Conservation (phyloP, 2,113 vertebrate species). For the Phasianus colchicus region DNA sequence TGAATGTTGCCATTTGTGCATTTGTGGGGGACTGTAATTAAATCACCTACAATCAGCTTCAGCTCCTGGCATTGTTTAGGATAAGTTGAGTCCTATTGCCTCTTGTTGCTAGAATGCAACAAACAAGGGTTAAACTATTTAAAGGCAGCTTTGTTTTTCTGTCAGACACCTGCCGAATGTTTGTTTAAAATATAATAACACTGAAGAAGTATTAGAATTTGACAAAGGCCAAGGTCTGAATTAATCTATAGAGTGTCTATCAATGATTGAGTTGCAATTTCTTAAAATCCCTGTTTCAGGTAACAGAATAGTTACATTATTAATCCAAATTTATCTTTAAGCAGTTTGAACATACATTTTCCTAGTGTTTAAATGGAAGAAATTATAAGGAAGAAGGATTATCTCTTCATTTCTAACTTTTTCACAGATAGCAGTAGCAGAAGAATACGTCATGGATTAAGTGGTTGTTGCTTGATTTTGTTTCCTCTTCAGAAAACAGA, state of each 20-base stretch:
- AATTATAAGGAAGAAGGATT: background rate
- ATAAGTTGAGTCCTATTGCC: slow-evolving; percentile 38
- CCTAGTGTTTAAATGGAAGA: background rate
- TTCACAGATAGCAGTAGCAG: background rate
- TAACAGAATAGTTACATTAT: background rate
- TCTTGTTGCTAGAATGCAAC: slow-evolving; percentile 38
- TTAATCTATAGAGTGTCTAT: slow-evolving; percentile 25
- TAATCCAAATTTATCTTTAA: slow-evolving; percentile 31
- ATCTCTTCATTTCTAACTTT: slow-evolving; percentile 27
- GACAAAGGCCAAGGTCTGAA: slow-evolving; percentile 38
- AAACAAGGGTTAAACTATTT: slow-evolving; percentile 67
- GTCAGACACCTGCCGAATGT: slow-evolving; percentile 42
- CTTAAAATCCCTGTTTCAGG: slow-evolving; percentile 12
- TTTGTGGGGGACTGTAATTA: slow-evolving; percentile 33
- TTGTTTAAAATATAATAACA: slow-evolving; percentile 57
- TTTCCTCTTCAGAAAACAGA: slow-evolving; percentile 58
- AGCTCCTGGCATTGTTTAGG: background rate
- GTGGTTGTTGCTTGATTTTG: background rate
- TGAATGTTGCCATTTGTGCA: slow-evolving; percentile 36
- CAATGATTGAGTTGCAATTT: background rate
- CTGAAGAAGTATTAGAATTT: slow-evolving; percentile 25
- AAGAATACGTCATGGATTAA: slow-evolving; percentile 20
- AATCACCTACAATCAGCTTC: slow-evolving; percentile 59
- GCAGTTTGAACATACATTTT: background rate
- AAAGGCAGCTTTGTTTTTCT: slow-evolving; percentile 60